Evolutionary conservation across 2,888 invertebrate genomes (phyloP).

Genomic region (Hipparchia sbordonii): DNA sequence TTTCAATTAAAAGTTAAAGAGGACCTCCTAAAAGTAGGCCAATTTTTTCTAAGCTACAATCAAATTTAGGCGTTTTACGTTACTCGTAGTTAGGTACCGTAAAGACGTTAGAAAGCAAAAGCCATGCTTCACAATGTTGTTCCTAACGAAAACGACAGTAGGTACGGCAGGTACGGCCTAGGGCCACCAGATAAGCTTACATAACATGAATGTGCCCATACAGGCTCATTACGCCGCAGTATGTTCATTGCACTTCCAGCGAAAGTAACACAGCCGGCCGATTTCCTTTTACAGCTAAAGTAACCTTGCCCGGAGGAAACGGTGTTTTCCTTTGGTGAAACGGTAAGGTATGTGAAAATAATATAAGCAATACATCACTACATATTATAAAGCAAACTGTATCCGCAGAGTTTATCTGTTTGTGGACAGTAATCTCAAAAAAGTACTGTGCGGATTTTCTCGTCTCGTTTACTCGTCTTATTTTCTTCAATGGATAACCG

Average conservation of each 20-base stretch:
- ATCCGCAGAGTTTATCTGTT: too few species aligned
- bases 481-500: too few species aligned
- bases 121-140: conserved; percentile 6
- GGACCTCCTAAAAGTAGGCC: too few species aligned
- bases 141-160: conserved; percentile 21
- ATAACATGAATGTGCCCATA: conserved; percentile 20
- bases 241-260: conserved; percentile 21
- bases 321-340: conserved; percentile 14
- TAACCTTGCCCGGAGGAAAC: conserved; percentile 19
- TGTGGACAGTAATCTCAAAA: too few species aligned
- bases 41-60: too few species aligned
- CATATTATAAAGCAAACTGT: too few species aligned
- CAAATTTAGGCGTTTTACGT: too few species aligned
- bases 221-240: not conserved
- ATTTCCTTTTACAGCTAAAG: conserved; percentile 20
- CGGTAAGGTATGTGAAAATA: not conserved
- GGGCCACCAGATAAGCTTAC: not conserved
- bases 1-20: too few species aligned
- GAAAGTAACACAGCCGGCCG: conserved; percentile 12
- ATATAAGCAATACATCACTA: too few species aligned
- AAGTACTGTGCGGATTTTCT: too few species aligned
- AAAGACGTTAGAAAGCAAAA: conserved; percentile 12
- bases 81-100: not conserved
- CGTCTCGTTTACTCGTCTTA: too few species aligned
- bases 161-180: not conserved